These are phyloP conservation scores for Chauna torquata DNA, from an alignment of 2,113 vertebrate genomes.

Conservation along the genomic window DNA sequence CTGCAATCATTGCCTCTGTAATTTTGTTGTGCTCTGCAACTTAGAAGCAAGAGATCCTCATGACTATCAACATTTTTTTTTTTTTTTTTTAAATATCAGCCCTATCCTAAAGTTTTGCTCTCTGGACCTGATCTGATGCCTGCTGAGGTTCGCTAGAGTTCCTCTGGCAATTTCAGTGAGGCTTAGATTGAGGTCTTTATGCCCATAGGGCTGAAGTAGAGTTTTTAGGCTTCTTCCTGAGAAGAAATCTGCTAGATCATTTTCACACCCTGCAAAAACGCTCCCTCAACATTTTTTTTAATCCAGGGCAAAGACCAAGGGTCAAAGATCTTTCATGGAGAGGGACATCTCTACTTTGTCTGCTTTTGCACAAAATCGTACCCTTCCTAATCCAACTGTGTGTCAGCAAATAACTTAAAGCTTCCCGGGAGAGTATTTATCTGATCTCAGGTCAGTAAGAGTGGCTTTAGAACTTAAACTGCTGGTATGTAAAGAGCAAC, in stretches of 20 bases:
- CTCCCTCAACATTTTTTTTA: background rate
- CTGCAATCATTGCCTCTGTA: background rate
- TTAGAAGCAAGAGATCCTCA: background rate
- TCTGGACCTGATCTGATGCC: background rate
- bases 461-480: constrained; percentile 51
- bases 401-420: constrained; percentile 56
- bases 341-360: background rate
- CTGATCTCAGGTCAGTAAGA: constrained; percentile 49
- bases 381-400: constrained; percentile 3
- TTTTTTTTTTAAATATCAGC: background rate
- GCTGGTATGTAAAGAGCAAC: constrained; percentile 56
- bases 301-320: background rate
- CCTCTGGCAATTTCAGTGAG: background rate
- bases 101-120: background rate
- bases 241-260: background rate
- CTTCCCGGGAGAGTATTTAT: constrained; percentile 44
- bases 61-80: background rate
- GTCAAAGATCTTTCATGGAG: background rate
- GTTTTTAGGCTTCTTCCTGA: background rate
- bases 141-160: background rate
- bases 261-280: background rate
- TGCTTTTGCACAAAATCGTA: background rate
- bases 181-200: background rate
- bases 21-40: background rate
- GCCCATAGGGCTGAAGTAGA: background rate